Evolutionary conservation across 1,140 invertebrate genomes (phyloP).

Genomic region (Calliopsis andreniformis): DNA sequence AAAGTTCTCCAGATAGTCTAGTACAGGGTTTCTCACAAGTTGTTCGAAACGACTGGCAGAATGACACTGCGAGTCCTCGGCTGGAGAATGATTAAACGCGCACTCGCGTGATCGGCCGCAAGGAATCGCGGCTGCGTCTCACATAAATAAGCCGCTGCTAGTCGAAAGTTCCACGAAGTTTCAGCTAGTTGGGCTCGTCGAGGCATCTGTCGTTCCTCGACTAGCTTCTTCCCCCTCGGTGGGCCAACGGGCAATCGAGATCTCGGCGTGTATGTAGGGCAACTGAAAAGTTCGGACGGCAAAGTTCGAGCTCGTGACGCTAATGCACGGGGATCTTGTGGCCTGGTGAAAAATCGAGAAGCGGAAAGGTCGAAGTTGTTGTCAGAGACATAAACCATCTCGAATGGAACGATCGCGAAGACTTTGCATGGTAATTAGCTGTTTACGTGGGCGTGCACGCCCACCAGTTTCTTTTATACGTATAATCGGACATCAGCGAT

Average conservation of each 20-base stretch:
- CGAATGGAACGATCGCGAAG: conserved; percentile 11
- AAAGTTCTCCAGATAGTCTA: not conserved
- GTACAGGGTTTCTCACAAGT: not conserved
- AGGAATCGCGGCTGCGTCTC: conserved; percentile 4
- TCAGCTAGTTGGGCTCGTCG: conserved; percentile 33
- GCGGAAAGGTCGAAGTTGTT: conserved; percentile 48
- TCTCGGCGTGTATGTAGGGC: conserved; percentile 50
- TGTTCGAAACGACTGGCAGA: not conserved
- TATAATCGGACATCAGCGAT: not conserved
- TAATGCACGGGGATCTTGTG: conserved; percentile 47
- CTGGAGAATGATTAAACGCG: conserved; percentile 29
- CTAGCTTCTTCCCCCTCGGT: conserved; percentile 4
- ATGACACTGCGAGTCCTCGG: not conserved
- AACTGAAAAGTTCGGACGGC: conserved; percentile 53
- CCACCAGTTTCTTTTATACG: conserved; percentile 1
- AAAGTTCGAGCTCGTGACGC: conserved; percentile 50
- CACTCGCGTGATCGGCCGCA: conserved; percentile 24
- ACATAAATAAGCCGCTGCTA: conserved; percentile 23
- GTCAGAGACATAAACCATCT: conserved; percentile 1
- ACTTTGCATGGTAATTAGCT: conserved; percentile 29
- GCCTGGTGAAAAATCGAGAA: conserved; percentile 40
- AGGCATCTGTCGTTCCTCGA: conserved; percentile 53
- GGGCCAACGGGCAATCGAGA: not conserved
- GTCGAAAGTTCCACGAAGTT: conserved; percentile 55
- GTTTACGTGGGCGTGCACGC: conserved; percentile 22